phyloP scores from a whole-genome alignment of 2,797 vertebrate species.

The Poecilia picta region DNA sequence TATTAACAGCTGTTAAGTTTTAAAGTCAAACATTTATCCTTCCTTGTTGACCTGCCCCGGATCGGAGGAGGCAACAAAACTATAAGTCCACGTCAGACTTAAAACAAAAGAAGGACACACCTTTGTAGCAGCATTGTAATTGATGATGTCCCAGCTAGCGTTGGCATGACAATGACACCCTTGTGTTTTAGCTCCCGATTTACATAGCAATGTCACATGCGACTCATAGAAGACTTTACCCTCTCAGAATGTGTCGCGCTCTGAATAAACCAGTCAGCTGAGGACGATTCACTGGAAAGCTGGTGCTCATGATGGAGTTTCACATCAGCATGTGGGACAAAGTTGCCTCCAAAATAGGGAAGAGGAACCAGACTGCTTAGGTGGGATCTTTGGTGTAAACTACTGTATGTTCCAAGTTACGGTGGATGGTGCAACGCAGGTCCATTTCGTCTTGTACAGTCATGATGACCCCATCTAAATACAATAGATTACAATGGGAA shows the following conservation, averaged over 20 bases:
- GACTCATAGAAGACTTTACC: background rate
- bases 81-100: background rate
- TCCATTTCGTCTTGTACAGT: background rate
- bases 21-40: background rate
- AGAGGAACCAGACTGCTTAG: background rate
- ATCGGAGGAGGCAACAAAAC: background rate
- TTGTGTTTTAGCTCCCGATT: background rate
- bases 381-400: background rate
- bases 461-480: background rate
- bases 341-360: background rate
- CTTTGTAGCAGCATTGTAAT: too few relatives aligned
- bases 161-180: background rate
- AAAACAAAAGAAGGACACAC: conserved; percentile 4
- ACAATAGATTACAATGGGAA: background rate
- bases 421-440: background rate
- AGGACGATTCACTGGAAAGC: background rate
- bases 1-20: background rate
- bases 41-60: background rate
- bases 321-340: too few relatives aligned
- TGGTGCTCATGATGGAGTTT: background rate
- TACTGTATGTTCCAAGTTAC: background rate
- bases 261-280: background rate
- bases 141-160: background rate
- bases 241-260: background rate
- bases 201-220: background rate